Base-by-base conservation (phyloP, 2,113 vertebrate genomes). In the Gadus chalcogrammus region DNA sequence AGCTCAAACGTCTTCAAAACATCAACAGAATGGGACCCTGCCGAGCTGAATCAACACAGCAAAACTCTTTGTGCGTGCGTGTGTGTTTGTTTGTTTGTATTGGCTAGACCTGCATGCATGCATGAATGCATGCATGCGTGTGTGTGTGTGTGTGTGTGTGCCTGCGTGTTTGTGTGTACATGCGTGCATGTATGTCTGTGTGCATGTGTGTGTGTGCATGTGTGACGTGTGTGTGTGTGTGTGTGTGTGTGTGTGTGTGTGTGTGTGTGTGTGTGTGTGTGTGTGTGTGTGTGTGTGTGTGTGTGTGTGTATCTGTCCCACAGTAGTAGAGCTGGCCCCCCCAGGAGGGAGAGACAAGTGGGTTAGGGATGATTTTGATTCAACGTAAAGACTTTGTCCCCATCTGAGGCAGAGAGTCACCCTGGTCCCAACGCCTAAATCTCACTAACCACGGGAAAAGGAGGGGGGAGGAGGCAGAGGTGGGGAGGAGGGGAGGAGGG, bases 101-200 rank as follows among this genome's bases (percentile, higher is more conserved):
- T 27, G 61, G 31, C 31, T 4, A 35, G 31, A 35, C 31, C 31
- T 35, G 31, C 31, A 35, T 35, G 6, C 31, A 6, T 35, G 31
- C 18, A 11, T 27, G 61, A 20, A 52, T 56, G 18, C 48, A 20
- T 67, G 42, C 24, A 13, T 67, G 52, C 56, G 66, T 67, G 66
- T 67, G 48, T 56, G 66, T 56, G 52, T 67, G 52, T 67, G 65
- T 67, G 66, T 67, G 65, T 67, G 52, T 55, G 65, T 67, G 65
- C 24, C n/a, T 66, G 64, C 18, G 64, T 66, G 64, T 66, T 16
- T 66, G 38, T 66, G 38, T 66, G 64, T 66, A 35, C 48, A 35
- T 66, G 64, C 48, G 38, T 66, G 35, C 52, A 48, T 67, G 48
- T 42, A 20, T 42, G 64, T 48, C 35, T 66, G 35, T 67, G 65